Conservation (phyloP, 2,797 vertebrate species). For the Cyclopterus lumpus region DNA sequence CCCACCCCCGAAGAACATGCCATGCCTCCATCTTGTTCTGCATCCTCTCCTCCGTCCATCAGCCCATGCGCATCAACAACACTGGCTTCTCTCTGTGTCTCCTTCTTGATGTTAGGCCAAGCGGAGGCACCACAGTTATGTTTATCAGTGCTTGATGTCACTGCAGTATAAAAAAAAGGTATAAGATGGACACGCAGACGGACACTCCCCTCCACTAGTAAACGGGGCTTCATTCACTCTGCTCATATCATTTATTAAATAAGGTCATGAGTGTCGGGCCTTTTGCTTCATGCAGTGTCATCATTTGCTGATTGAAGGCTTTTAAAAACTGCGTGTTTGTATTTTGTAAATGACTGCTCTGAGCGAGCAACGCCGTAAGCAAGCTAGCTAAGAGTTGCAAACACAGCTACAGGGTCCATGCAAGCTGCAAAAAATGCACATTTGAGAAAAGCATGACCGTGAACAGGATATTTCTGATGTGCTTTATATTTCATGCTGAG, state of each 20-base stretch:
- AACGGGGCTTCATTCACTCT: constrained; percentile 11
- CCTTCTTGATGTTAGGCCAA: constrained; percentile 48
- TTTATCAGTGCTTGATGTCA: constrained; percentile 25
- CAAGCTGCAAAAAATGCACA: constrained; percentile 44
- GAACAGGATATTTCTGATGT: constrained; percentile 4
- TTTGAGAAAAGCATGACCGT: constrained; percentile 24
- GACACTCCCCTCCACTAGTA: neutral
- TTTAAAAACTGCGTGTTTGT: constrained; percentile 46
- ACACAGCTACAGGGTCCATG: constrained; percentile 40
- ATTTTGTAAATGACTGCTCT: constrained; percentile 47
- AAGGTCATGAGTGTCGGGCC: constrained; percentile 17
- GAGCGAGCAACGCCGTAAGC: constrained; percentile 44
- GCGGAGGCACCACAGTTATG: constrained; percentile 16
- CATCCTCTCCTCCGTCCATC: constrained; percentile 55
- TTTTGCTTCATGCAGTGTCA: constrained; percentile 43
- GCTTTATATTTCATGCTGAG: neutral
- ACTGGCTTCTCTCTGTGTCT: constrained; percentile 45
- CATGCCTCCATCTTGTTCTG: constrained; percentile 56
- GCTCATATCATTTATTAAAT: constrained; percentile 20
- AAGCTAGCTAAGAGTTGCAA: constrained; percentile 46
- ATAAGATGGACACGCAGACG: neutral
- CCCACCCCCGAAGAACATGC: constrained; percentile 53
- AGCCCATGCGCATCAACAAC: constrained; percentile 45
- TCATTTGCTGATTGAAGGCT: constrained; percentile 55
- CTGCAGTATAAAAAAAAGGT: neutral